phyloP scores from a whole-genome alignment of 1,140 invertebrate genomes.

The Zophobas morio region DNA sequence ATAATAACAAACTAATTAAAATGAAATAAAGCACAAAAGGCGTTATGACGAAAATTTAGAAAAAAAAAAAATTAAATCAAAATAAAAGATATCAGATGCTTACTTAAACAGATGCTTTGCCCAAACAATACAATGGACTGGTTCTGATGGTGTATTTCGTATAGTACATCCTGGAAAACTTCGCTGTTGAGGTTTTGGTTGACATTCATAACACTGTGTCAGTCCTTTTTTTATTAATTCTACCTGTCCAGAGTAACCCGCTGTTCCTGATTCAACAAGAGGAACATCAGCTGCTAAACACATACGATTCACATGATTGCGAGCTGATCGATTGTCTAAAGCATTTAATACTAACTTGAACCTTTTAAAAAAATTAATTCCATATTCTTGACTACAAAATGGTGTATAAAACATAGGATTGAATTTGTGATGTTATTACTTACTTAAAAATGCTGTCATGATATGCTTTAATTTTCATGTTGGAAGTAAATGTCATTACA shows the following conservation, averaged over 20 bases:
- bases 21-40: too few relatives aligned
- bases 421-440: constrained; percentile 24
- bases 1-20: too few relatives aligned
- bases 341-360: constrained; percentile 97
- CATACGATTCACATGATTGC: constrained; percentile 99
- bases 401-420: constrained; percentile 51
- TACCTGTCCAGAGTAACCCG: constrained; percentile 96
- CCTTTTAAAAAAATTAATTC: constrained; percentile 91
- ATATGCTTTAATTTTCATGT: constrained; percentile 89
- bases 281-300: constrained; percentile 96
- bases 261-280: constrained; percentile 96
- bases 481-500: constrained; percentile 90
- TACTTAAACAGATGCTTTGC: constrained; percentile 99
- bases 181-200: constrained; percentile 91
- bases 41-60: too few relatives aligned
- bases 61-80: background rate
- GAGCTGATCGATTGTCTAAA: constrained; percentile 95
- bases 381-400: constrained; percentile 87
- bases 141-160: constrained; percentile 98
- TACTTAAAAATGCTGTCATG: constrained; percentile 96
- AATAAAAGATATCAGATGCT: constrained; percentile 64
- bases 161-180: constrained; percentile 99
- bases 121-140: constrained; percentile 99
- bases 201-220: constrained; percentile 98
- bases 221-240: constrained; percentile 89